Percentiles rank a stretch among this genome's conserved stretches.
phyloP scores from a whole-genome alignment of 2,888 invertebrate species.

The Lasioglossum figueresi region DNA sequence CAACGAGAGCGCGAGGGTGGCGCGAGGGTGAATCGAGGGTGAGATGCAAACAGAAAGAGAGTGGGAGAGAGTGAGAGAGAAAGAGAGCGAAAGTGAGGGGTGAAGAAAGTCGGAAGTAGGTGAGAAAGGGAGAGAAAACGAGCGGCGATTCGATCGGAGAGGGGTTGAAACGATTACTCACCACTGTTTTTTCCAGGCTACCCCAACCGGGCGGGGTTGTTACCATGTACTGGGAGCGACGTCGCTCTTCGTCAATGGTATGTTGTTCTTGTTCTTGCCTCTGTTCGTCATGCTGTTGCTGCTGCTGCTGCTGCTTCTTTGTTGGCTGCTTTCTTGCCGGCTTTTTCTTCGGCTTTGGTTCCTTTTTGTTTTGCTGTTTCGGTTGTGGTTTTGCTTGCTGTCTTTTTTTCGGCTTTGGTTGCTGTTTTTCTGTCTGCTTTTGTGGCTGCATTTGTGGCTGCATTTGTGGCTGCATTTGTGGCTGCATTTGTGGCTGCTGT shows the following conservation, averaged over 20 bases:
- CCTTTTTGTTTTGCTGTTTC: too few species aligned
- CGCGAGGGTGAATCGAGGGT: not conserved
- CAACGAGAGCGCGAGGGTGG: not conserved
- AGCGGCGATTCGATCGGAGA: constrained; percentile 48
- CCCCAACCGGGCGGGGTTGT: constrained; percentile 79
- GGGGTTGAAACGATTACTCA: constrained; percentile 75
- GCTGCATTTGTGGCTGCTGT: constrained; percentile 66
- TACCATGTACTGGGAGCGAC: constrained; percentile 71
- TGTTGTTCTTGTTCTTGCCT: too few species aligned
- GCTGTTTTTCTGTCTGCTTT: too few species aligned
- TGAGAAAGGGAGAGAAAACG: constrained; percentile 33
- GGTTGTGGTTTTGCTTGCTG: too few species aligned
- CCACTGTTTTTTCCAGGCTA: constrained; percentile 75
- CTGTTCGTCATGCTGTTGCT: too few species aligned
- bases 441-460: too few species aligned
- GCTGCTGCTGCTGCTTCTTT: constrained; percentile 44
- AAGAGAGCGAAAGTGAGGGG: constrained; percentile 20
- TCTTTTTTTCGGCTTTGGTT: too few species aligned
- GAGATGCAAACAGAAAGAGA: constrained; percentile 34
- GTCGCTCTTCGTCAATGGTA: constrained; percentile 63
- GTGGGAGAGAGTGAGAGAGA: constrained; percentile 1
- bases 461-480: too few species aligned
- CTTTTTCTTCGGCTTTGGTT: too few species aligned
- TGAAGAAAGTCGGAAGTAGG: constrained; percentile 28
- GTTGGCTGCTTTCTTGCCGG: too few species aligned